Evolutionary conservation across 2,113 vertebrate species (phyloP).

Genomic region (Tragelaphus imberbis): DNA sequence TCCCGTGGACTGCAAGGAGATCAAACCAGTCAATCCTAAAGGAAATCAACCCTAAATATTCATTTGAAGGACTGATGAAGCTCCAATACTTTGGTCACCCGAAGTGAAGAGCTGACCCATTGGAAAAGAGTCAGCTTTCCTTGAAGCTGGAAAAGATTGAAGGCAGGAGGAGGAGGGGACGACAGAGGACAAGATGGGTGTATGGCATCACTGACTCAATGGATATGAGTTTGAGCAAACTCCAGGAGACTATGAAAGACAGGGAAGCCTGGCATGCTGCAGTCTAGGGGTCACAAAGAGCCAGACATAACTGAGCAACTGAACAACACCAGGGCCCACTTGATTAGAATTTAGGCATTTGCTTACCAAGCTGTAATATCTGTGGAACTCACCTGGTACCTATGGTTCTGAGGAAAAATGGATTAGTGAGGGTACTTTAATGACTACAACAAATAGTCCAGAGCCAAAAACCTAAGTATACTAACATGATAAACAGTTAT

Average conservation of each 20-base stretch:
- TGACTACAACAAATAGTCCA: neutral
- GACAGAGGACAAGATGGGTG: neutral
- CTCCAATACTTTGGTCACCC: neutral
- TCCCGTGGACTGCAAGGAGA: neutral
- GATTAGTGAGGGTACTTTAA: neutral
- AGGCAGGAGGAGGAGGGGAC: neutral
- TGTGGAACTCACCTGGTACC: neutral
- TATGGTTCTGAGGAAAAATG: neutral
- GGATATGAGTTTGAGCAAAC: neutral
- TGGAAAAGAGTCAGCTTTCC: neutral
- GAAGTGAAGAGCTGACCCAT: neutral
- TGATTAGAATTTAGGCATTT: neutral
- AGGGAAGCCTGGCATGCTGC: neutral
- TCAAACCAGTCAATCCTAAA: neutral
- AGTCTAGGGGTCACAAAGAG: neutral
- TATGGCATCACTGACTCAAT: neutral
- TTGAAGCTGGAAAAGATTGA: neutral
- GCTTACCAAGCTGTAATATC: neutral
- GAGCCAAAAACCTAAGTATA: neutral
- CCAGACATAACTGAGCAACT: neutral
- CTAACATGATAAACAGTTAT: neutral
- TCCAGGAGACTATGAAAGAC: neutral
- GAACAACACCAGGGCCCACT: neutral
- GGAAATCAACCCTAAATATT: neutral
- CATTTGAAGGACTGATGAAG: neutral